Evolutionary conservation across 2,113 vertebrate species (phyloP).

Genomic region (Catagonus wagneri): DNA sequence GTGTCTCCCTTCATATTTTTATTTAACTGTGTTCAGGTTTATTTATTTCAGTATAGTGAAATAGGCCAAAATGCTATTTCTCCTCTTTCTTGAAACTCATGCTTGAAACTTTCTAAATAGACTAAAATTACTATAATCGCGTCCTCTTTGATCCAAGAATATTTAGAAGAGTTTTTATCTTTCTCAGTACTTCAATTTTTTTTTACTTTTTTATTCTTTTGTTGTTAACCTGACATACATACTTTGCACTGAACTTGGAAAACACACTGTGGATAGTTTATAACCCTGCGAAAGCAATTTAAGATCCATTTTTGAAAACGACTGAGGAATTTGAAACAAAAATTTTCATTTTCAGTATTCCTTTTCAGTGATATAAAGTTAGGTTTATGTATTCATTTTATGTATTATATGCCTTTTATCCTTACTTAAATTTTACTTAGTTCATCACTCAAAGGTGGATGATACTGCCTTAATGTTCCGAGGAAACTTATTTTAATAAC

Average conservation of each 20-base stretch:
- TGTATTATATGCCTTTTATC: background rate
- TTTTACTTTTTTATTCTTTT: background rate
- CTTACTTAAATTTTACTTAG: background rate
- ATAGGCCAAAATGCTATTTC: background rate
- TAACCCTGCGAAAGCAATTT: background rate
- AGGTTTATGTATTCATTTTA: background rate
- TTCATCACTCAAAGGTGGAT: background rate
- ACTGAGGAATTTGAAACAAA: background rate
- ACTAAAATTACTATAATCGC: slow-evolving; percentile 37
- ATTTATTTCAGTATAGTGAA: background rate
- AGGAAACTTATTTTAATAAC: background rate
- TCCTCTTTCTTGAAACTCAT: background rate
- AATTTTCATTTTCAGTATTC: background rate
- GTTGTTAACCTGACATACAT: background rate
- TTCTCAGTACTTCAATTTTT: background rate
- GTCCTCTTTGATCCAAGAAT: slow-evolving; percentile 30
- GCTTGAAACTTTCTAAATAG: slow-evolving; percentile 58
- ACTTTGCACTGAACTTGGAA: background rate
- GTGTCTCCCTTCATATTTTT: background rate
- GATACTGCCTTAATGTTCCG: background rate
- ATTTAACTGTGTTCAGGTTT: slow-evolving; percentile 1
- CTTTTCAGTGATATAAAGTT: background rate
- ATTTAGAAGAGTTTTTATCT: slow-evolving; percentile 9
- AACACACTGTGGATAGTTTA: background rate
- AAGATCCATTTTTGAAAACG: background rate